Base-by-base conservation (phyloP, 2,113 vertebrate species). In the Oreochromis spilurus region DNA sequence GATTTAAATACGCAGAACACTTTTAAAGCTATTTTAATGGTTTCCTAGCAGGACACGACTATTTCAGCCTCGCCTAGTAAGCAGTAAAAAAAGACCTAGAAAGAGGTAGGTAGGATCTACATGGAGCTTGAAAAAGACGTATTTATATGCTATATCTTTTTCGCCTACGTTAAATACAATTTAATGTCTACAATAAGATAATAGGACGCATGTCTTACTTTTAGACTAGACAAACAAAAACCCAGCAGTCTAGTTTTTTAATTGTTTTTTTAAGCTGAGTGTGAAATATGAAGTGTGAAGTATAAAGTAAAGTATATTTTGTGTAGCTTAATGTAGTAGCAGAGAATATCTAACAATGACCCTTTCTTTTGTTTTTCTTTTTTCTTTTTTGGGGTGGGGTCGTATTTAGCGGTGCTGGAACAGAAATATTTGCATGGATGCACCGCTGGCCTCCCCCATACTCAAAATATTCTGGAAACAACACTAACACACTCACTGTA, bases 171-270 rank as follows among this genome's bases (percentile, higher is more conserved):
- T 67, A 2, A 67, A 67, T 67, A 67, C 19, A 67, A 67, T 40
- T 40, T 21, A n/a, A 21, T 21, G 62, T 67, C 19, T 26, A 67
- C 14, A 67, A 67, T 67, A 40, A 67, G 19, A 67, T 24, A 70
- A 70, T 9, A 43, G 36, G 45, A 16, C 3, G 6, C 45, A 40
- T 40, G 19, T 24, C 62, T 43, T 43, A 70, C n/a, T 70, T 70
- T 21, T 67, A 67, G 6, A 38, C 11, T 43, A 24, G 12, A 12
- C 36, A 70, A 70, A 70, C 36, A 70, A 70, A 24, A 70, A 43
- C 7, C n/a, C 21, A 24, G 0, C 31, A 5, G 38, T 70, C 38
- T n/a, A 43, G 7, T 0, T 67, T 67, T 67, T 40, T 13, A 0
- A 40, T 13, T 40, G 40, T 40, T 14, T 36, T 67, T 67, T 40